phyloP scores from a whole-genome alignment of 2,113 vertebrate genomes.

The Melanocharis versteri region DNA sequence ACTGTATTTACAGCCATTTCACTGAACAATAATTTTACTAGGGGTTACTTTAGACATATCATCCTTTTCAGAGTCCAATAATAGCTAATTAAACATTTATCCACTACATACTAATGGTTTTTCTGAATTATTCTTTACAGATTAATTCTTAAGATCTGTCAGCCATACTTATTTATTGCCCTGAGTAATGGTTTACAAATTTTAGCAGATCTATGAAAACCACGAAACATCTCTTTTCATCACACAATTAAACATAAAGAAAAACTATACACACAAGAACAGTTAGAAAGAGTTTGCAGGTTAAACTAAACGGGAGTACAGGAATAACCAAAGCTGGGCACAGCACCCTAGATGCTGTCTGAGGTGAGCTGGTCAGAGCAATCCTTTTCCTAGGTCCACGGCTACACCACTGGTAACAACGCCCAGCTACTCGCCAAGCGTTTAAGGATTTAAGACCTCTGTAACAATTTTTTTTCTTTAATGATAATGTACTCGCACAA shows the following conservation, averaged over 20 bases:
- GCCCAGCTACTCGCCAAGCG: neutral
- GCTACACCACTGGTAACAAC: neutral
- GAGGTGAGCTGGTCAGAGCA: neutral
- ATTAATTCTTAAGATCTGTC: neutral
- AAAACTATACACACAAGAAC: neutral
- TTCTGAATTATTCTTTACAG: neutral
- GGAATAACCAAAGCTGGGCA: neutral
- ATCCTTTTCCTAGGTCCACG: no score
- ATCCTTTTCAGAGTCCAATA: neutral
- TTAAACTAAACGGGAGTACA: neutral
- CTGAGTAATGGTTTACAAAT: neutral
- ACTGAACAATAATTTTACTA: neutral
- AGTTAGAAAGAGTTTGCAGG: neutral
- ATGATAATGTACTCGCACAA: neutral
- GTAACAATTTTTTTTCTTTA: neutral
- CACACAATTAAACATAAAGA: neutral
- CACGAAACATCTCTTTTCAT: neutral
- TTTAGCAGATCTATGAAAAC: neutral
- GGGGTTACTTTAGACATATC: neutral
- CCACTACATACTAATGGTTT: neutral
- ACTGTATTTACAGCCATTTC: neutral
- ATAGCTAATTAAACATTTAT: neutral
- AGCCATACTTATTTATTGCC: neutral
- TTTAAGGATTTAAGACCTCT: neutral
- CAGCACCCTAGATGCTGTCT: neutral